phyloP scores from a whole-genome alignment of 2,888 invertebrate species.

The Drosophila mayaguana region DNA sequence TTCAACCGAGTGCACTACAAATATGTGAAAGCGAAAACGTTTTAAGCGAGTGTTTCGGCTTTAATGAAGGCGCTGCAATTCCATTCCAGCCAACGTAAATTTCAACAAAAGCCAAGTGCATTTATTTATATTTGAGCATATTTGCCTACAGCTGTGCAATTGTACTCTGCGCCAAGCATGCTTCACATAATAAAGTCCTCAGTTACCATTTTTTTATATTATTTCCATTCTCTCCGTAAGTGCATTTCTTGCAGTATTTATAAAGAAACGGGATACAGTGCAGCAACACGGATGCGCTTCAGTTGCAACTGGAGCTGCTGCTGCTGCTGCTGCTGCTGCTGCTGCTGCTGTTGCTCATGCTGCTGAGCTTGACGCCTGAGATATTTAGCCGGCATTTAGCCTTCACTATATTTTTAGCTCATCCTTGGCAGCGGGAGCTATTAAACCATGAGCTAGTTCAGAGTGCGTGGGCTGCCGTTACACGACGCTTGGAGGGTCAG shows the following conservation, averaged over 20 bases:
- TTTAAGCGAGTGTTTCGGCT: neutral
- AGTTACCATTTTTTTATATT: slow-evolving; percentile 3
- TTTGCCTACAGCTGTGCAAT: neutral
- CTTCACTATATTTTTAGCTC: slow-evolving; percentile 41
- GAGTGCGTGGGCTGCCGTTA: neutral
- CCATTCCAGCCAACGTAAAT: neutral
- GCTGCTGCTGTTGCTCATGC: too few species aligned
- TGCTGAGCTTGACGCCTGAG: slow-evolving; percentile 24
- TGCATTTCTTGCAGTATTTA: slow-evolving; percentile 13
- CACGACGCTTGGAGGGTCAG: neutral
- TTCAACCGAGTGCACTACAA: neutral
- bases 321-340: neutral
- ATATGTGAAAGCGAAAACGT: neutral
- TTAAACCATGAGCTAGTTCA: slow-evolving; percentile 8
- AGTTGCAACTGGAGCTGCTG: slow-evolving; percentile 7
- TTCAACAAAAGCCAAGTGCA: slow-evolving; percentile 4
- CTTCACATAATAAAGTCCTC: too few species aligned
- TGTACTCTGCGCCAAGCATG: neutral
- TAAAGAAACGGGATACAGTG: slow-evolving; percentile 16
- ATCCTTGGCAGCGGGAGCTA: slow-evolving; percentile 34
- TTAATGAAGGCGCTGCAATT: neutral
- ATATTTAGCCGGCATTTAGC: slow-evolving; percentile 47
- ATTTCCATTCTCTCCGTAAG: neutral
- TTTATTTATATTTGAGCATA: slow-evolving; percentile 4
- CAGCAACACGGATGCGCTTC: slow-evolving; percentile 13